These are phyloP conservation scores for Anolis carolinensis DNA, from an alignment of 2,113 vertebrate species.

Conservation along the genomic window DNA sequence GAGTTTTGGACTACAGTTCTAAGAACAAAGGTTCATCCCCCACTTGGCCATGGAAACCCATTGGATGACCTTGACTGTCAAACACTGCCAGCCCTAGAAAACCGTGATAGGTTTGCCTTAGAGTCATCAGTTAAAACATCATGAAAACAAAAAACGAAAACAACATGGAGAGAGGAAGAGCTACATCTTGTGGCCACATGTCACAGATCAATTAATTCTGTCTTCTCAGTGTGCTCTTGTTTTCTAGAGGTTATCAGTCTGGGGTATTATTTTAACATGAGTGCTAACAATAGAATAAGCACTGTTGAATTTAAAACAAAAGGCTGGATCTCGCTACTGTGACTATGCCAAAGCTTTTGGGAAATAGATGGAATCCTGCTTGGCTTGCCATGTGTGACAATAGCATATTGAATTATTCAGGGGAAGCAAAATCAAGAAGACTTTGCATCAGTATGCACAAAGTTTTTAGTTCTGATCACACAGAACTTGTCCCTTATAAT, in stretches of 20 bases:
- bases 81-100: too few species aligned
- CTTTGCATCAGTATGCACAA: neutral
- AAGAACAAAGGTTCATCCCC: too few species aligned
- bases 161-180: neutral
- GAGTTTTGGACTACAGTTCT: too few species aligned
- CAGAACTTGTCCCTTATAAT: constrained; percentile 1
- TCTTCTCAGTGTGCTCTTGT: neutral
- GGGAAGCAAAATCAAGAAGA: constrained; percentile 1
- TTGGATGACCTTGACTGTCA: too few species aligned
- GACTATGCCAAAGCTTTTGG: constrained; percentile 12
- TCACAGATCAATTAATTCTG: neutral
- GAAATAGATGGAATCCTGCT: constrained; percentile 1
- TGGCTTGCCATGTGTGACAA: neutral
- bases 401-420: constrained; percentile 17
- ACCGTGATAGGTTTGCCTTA: too few species aligned
- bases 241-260: constrained; percentile 5
- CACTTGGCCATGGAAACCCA: too few species aligned
- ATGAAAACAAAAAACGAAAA: too few species aligned
- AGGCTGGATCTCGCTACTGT: neutral
- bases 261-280: neutral
- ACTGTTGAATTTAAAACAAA: constrained; percentile 19
- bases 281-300: constrained; percentile 9
- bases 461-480: constrained; percentile 41
- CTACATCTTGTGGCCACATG: neutral
- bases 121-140: too few species aligned